These are phyloP conservation scores for Heliothis subflexa DNA, from an alignment of 1,140 invertebrate genomes.

Conservation along the genomic window DNA sequence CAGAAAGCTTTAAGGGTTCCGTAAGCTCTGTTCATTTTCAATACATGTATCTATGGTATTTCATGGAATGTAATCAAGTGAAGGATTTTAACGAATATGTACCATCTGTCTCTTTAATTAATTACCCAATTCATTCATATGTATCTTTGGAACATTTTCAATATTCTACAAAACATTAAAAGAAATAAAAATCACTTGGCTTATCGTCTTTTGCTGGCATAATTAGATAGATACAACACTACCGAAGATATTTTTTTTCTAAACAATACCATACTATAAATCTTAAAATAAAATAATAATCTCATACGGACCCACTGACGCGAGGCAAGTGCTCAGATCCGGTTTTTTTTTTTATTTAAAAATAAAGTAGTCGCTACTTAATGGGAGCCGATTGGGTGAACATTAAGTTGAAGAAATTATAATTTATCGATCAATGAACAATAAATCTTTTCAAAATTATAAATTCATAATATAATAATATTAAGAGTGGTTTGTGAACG, in stretches of 20 bases:
- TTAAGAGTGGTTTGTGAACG: constrained; percentile 10
- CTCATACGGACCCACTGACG: constrained; percentile 38
- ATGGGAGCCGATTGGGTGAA: constrained; percentile 32
- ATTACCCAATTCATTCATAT: no score
- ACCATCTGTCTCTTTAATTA: no score
- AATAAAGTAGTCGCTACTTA: constrained; percentile 45
- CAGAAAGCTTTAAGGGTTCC: constrained; percentile 51
- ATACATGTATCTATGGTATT: not conserved
- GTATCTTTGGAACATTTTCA: no score
- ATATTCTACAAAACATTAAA: no score
- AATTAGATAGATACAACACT: no score
- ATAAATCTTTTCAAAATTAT: constrained; percentile 46
- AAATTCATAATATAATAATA: constrained; percentile 31
- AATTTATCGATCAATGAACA: constrained; percentile 42
- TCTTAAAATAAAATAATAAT: constrained; percentile 17
- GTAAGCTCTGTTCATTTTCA: not conserved
- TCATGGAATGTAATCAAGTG: no score
- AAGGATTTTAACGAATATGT: no score
- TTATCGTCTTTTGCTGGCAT: no score
- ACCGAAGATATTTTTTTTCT: no score
- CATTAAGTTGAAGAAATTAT: constrained; percentile 49
- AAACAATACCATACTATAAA: not conserved
- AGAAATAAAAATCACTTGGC: no score
- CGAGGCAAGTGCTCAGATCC: constrained; percentile 32
- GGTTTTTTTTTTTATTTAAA: constrained; percentile 40